Conservation (phyloP, 2,113 vertebrate species). For the Noctilio leporinus region DNA sequence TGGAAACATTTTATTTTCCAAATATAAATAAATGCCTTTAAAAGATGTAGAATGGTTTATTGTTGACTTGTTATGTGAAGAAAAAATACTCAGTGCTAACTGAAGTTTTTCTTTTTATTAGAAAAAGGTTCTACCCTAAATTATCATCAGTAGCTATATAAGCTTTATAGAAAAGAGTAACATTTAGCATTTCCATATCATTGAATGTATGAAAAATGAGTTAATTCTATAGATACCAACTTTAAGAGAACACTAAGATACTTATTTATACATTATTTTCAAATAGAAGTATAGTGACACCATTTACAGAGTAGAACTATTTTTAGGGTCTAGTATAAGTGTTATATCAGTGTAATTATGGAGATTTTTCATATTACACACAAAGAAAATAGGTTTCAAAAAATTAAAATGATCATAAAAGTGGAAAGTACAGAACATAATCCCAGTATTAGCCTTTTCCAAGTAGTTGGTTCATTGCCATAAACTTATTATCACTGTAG, state of each 20-base stretch:
- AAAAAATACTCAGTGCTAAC: background rate
- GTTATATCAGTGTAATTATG: background rate
- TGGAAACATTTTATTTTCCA: background rate
- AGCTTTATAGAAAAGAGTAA: background rate
- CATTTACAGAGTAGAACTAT: background rate
- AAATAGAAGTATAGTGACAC: background rate
- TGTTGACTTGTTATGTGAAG: background rate
- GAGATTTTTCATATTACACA: background rate
- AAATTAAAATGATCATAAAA: background rate
- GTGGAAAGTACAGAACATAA: background rate
- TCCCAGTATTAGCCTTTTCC: background rate
- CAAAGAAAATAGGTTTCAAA: background rate
- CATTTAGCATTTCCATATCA: background rate
- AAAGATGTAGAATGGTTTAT: background rate
- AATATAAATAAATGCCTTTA: background rate
- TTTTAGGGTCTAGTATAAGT: background rate
- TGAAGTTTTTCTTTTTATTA: background rate
- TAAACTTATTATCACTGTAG: background rate
- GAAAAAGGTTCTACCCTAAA: background rate
- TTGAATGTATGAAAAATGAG: background rate
- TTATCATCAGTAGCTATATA: background rate
- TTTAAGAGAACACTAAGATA: background rate
- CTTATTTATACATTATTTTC: background rate
- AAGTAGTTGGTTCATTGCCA: background rate
- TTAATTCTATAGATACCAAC: background rate